Conservation (phyloP, 2,888 invertebrate genomes). For the Spatulosminthurus flaviceps region DNA sequence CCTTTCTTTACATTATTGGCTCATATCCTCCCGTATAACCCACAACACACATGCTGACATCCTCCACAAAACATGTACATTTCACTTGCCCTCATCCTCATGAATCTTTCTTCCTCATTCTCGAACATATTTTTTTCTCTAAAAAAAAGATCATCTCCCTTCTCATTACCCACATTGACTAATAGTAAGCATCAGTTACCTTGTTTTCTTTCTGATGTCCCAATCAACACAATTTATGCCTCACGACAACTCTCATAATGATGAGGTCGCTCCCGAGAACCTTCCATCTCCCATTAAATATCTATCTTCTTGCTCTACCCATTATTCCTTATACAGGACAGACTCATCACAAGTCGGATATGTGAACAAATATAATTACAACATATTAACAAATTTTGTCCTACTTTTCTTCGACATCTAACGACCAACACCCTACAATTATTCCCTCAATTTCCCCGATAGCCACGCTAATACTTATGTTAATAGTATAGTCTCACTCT, state of each 20-base stretch:
- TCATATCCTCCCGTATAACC: slow-evolving; percentile 33
- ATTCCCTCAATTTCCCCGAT: neutral
- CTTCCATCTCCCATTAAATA: neutral
- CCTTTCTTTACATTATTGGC: slow-evolving; percentile 37
- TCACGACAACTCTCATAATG: slow-evolving; percentile 37
- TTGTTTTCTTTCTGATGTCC: slow-evolving; percentile 35
- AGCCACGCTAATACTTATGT: neutral
- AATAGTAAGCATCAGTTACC: slow-evolving; percentile 37
- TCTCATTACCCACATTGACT: slow-evolving; percentile 44
- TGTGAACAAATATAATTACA: slow-evolving; percentile 11
- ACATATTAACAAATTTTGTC: slow-evolving; percentile 29
- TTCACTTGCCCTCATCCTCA: slow-evolving; percentile 38
- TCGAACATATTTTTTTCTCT: slow-evolving; percentile 6
- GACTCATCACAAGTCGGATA: neutral
- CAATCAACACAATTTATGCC: slow-evolving; percentile 45
- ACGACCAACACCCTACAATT: slow-evolving; percentile 41
- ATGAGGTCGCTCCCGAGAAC: slow-evolving; percentile 9
- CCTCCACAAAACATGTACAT: slow-evolving; percentile 20
- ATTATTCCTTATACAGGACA: slow-evolving; percentile 2
- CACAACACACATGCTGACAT: slow-evolving; percentile 43
- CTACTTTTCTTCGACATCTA: slow-evolving; percentile 34
- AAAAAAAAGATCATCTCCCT: neutral
- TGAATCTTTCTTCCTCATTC: slow-evolving; percentile 47
- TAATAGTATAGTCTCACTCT: neutral
- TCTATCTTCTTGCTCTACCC: neutral